Base-by-base conservation (phyloP, 2,797 vertebrate species). In the Danio jaintianensis region DNA sequence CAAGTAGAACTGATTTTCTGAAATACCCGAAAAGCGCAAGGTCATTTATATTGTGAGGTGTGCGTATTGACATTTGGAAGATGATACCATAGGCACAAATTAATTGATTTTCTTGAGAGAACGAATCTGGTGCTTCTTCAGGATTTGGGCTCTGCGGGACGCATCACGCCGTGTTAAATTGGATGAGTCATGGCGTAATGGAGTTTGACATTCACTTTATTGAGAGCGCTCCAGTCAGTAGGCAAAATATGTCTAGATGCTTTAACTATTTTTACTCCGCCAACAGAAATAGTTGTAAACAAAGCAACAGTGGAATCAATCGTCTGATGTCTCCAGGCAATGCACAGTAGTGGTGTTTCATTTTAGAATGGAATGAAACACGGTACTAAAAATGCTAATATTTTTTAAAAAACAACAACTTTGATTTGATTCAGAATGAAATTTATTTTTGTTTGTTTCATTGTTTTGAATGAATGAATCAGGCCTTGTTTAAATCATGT, bases 21-120 rank as follows among this genome's bases (percentile, higher is more conserved):
- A 80, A 38, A 55, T 71, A 52, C 47, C 0, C 4, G 40, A 11
- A 59, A 38, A 55, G 50, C 1, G 40, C 16, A 75, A 52, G 67
- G 67, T 63, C 55, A 66, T 71, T 70, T 71, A 36, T 77, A 11
- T 43, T 63, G 16, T 36, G 69, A 47, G 11, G 40, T 61, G 42
- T 48, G 55, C 10, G 4, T 61, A 45, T 74, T 61, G 22, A 61
- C 43, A 74, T 74, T 74, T 74, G 43, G 6, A 45, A 29, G 71
- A 18, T 36, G 6, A 59, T 58, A 48, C 71, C 20, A 16, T 36
- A 13, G 42, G 22, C 15, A 36, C 0, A 0, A 48, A 59, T 58
- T 2, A 2, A 29, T 61, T 29, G 16, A 29, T 73, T 58, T 45
- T 13, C 20, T 36, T 0, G 5, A 29, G 42, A 59, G 42, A 13